These are phyloP conservation scores for Chloroceryle aenea DNA, from an alignment of 2,113 vertebrate genomes.

Conservation along the genomic window DNA sequence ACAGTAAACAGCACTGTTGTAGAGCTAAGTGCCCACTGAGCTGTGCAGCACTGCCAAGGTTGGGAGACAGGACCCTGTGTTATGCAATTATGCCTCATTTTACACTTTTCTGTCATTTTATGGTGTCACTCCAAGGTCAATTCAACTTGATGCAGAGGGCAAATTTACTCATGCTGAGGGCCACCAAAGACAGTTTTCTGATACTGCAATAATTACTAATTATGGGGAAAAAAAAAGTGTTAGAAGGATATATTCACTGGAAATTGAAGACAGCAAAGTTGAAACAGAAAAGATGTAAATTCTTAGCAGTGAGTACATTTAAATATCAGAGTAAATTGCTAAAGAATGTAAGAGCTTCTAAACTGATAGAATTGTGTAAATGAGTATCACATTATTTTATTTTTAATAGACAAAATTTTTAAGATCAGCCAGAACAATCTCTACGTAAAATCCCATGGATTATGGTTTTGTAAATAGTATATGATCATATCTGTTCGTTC, in stretches of 20 bases:
- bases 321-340: neutral
- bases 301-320: neutral
- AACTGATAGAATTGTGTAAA: neutral
- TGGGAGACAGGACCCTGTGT: accelerated
- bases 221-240: neutral
- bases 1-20: accelerated
- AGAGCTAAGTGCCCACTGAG: neutral
- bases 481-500: neutral
- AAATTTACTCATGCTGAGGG: neutral
- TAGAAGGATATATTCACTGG: neutral
- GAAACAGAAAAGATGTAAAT: neutral
- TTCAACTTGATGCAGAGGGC: neutral
- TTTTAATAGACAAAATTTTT: neutral
- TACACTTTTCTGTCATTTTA: neutral
- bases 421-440: neutral
- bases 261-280: neutral
- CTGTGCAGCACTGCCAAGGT: neutral
- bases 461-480: neutral
- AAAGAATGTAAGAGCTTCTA: neutral
- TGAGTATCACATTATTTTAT: neutral
- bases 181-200: neutral
- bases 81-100: neutral
- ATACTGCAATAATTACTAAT: neutral
- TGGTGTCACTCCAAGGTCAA: neutral
- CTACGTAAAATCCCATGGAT: neutral